Conservation (phyloP, 1,140 invertebrate species). For the Pseudomyrmex dendroicus region DNA sequence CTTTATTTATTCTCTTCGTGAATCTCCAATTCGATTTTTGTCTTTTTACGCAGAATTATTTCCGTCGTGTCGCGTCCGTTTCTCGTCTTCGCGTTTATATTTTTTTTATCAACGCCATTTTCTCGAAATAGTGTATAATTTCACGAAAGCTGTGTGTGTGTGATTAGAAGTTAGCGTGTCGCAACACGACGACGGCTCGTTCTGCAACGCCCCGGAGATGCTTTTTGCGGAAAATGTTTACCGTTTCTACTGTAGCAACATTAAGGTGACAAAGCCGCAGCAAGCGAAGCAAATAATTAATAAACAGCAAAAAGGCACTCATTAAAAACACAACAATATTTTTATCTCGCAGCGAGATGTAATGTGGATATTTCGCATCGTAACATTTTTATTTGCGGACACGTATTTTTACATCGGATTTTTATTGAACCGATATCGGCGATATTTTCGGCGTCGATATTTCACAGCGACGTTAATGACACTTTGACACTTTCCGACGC, state of each 20-base stretch:
- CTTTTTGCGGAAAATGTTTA: conserved; percentile 56
- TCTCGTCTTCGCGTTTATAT: too few relatives aligned
- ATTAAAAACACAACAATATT: conserved; percentile 55
- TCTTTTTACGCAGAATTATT: background rate
- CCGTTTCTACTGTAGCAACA: conserved; percentile 51
- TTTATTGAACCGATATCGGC: background rate
- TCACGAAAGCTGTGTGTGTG: conserved; percentile 20
- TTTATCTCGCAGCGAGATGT: conserved; percentile 8
- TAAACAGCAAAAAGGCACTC: conserved; percentile 56
- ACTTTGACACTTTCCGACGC: background rate
- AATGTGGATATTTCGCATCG: conserved; percentile 4
- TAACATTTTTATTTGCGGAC: background rate
- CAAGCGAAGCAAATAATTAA: conserved; percentile 57
- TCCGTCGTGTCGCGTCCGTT: too few relatives aligned
- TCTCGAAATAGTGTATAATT: background rate
- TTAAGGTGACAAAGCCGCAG: conserved; percentile 47
- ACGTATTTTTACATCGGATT: conserved; percentile 22
- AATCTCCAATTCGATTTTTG: conserved; percentile 13
- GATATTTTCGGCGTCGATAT: too few relatives aligned
- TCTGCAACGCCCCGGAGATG: conserved; percentile 28
- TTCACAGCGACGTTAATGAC: background rate
- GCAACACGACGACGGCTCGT: conserved; percentile 4
- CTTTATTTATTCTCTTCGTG: background rate
- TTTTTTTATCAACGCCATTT: too few relatives aligned
- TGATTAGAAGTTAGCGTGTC: conserved; percentile 49